phyloP scores from a whole-genome alignment of 2,797 vertebrate genomes.

The Galagoides demidoff region DNA sequence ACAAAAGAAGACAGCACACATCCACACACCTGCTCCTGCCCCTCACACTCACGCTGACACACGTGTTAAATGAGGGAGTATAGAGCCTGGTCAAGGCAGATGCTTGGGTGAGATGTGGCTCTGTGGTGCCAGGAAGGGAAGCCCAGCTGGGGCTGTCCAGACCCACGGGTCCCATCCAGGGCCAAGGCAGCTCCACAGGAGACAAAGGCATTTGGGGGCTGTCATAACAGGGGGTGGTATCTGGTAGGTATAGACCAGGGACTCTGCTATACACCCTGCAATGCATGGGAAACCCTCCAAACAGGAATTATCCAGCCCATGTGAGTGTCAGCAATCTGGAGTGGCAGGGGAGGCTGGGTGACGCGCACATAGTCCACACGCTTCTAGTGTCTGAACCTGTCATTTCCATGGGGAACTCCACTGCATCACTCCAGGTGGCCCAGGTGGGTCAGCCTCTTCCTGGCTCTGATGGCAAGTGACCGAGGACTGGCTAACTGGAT shows the following conservation, averaged over 20 bases:
- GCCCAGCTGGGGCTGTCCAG: not conserved
- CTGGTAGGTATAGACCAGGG: not conserved
- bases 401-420: not conserved
- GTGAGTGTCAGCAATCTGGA: not conserved
- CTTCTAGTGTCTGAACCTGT: not conserved
- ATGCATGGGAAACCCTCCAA: not conserved
- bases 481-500: not conserved
- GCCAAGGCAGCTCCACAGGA: not conserved
- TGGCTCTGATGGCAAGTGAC: not conserved
- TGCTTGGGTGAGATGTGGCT: rapidly evolving
- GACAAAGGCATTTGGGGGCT: not conserved
- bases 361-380: rapidly evolving
- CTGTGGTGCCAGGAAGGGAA: not conserved
- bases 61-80: rapidly evolving
- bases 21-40: no score
- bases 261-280: not conserved
- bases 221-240: not conserved
- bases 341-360: not conserved
- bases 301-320: not conserved
- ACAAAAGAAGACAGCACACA: not conserved
- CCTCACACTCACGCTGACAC: no score
- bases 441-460: not conserved
- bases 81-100: no score
- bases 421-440: not conserved
- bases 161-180: not conserved